Evolutionary conservation across 1,140 invertebrate genomes (phyloP), one percentile per base, ranked within the genome.

Genomic region (Tetramorium parvispinum): DNA sequence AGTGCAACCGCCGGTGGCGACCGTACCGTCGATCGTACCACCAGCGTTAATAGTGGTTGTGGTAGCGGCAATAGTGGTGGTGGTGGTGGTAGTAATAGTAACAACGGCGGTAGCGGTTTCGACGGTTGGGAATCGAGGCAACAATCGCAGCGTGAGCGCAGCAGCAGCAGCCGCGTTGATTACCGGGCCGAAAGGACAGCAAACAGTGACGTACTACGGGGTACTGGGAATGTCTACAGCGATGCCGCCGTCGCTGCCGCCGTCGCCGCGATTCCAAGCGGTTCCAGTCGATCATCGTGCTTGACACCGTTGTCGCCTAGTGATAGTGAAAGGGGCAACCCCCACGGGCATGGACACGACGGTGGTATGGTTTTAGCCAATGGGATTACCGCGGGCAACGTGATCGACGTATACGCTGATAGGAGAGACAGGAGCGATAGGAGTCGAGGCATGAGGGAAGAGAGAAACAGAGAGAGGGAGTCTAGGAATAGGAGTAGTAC

Each of bases 251-350:
- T 8, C 79, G 86, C 4, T 18, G 43, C 68, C 21, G 21, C n/a
- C 18, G 46, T 53, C 27, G 4, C 27, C 8, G 6, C 57, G 11
- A 13, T 70, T 40, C 13, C 76, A 57, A 59, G 13, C 59, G 18
- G 55, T 55, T 51, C 63, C 61, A 70, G 2, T 81, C 77, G 63
- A 24, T 32, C 77, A 91, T 85, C 85, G 73, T 88, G 87, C 86
- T 27, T 92, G 91, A 90, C 89, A 8, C 65, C 65, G 76, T 87
- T 89, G 76, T 87, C 89, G 63, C 88, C 87, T 86, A 88, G 92
- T 91, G 93, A 95, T 85, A 92, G 92, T 85, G 93, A 94, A 8
- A 93, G 91, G 59, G 82, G 71, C 55, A 77, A 68, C 73, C 70
- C 87, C 75, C 92, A 11, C 51, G 76, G 43, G 18, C 40, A 61